Evolutionary conservation across 2,797 vertebrate species (phyloP), one percentile per base, ranked within the genome.

Genomic region (Limosa lapponica): DNA sequence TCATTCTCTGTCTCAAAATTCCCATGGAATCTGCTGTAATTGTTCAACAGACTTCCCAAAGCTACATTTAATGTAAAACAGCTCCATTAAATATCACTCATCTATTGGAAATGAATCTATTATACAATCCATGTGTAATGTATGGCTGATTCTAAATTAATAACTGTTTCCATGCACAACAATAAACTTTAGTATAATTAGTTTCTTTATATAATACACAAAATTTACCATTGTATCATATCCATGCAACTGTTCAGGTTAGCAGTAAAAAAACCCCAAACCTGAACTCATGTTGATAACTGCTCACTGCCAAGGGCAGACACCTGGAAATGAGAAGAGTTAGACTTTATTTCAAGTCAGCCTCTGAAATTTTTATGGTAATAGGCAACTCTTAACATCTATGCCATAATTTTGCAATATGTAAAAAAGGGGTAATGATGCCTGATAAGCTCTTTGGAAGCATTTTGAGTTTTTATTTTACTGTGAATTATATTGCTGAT

Each of bases 1-100:
- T 57, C 49, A 69, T n/a, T 43, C 54, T 75, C 9, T 39, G 8
- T 48, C 48, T 79, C 51, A 52, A 85, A 92, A 78, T 91, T 92
- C 81, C 65, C 59, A 28, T 74, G 44, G 55, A 95, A 59, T 87
- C 52, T 82, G 15, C 64, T 85, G 34, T 61, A 93, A 84, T 66
- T 93, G 74, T 82, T 92, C 81, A 82, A 52, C 66, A 94, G 81
- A 36, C 25, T 73, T 90, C 86, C 58, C 75, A 77, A 92, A 92
- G 51, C 70, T 77, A 83, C 8, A 9, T 67, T 85, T 87, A 77
- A 92, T 77, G 34, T 85, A 80, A 93, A 96, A 13, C 19, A 71
- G 44, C n/a, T 92, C 74, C 57, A 85, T 61, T 94, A 90, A 93
- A 91, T 90, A 90, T 73, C 81, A 69, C 12, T 79, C 16, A 48